Evolutionary conservation across 2,888 invertebrate genomes (phyloP).

Genomic region (Macrosiphum euphorbiae): DNA sequence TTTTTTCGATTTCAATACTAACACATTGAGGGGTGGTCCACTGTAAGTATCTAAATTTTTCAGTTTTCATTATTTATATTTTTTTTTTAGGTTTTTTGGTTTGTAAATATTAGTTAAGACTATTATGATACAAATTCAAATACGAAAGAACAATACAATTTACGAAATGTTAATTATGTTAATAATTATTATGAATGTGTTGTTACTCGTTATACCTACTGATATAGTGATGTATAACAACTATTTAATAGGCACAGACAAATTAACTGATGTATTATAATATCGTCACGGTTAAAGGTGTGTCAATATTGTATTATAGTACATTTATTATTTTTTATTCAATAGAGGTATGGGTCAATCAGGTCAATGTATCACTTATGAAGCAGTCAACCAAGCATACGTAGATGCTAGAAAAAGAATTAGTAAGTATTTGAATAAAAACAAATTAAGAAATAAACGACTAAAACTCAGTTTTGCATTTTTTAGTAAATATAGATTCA

Average conservation of each 20-base stretch:
- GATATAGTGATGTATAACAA: not conserved
- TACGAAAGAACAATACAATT: not conserved
- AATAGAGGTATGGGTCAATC: constrained; percentile 78
- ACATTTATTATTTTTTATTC: constrained; percentile 68
- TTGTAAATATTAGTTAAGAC: not conserved
- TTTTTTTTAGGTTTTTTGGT: not conserved
- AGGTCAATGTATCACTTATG: constrained; percentile 89
- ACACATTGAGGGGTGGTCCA: constrained; percentile 81
- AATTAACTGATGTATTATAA: not conserved
- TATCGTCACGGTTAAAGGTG: not conserved
- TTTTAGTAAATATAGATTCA: not conserved
- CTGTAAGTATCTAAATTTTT: constrained; percentile 76
- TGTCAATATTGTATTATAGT: not conserved
- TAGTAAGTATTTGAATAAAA: constrained; percentile 76
- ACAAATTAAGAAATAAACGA: not conserved
- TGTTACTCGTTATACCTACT: no score
- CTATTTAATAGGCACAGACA: not conserved
- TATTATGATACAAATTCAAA: not conserved
- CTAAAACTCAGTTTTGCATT: not conserved
- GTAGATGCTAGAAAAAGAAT: constrained; percentile 88
- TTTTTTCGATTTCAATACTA: constrained; percentile 86
- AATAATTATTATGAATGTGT: not conserved
- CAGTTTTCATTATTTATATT: not conserved
- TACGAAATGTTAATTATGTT: not conserved
- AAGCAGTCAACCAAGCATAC: constrained; percentile 90